Percentiles rank a stretch among this genome's conserved stretches.
Evolutionary conservation across 2,113 vertebrate genomes (phyloP).

Genomic region (Balaeniceps rex): DNA sequence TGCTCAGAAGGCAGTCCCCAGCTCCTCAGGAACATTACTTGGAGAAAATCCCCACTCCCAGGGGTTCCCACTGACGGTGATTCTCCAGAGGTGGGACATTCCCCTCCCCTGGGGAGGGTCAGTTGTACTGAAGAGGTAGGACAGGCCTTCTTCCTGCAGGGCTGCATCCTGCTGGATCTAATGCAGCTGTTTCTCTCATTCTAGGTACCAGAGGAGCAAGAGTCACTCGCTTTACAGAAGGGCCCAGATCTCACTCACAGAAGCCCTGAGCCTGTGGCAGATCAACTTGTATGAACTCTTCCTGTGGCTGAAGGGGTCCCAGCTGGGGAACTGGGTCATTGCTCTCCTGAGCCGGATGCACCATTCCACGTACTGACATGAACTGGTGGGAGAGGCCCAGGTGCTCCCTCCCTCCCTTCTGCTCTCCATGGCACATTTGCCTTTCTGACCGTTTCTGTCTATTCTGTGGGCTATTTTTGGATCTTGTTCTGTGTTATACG

Average conservation of each 20-base stretch:
- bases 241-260: conserved; percentile 79
- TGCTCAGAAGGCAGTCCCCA: background rate
- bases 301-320: conserved; percentile 77
- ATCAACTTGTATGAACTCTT: conserved; percentile 83
- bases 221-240: conserved; percentile 70
- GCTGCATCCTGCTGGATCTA: background rate
- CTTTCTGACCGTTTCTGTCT: conserved; percentile 3
- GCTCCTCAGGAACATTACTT: background rate
- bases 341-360: conserved; percentile 69
- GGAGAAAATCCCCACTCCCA: background rate
- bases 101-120: background rate
- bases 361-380: conserved; percentile 24
- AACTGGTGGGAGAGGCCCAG: background rate
- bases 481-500: background rate
- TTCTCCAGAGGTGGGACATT: background rate
- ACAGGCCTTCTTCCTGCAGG: background rate
- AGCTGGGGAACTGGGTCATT: conserved; percentile 74
- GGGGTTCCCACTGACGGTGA: background rate
- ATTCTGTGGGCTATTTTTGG: background rate
- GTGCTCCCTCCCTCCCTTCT: background rate
- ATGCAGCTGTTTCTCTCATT: conserved; percentile 20
- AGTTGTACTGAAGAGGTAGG: background rate
- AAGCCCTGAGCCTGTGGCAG: conserved; percentile 81
- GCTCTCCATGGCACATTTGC: background rate
- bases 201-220: conserved; percentile 84